Percentiles rank a stretch among this genome's conserved stretches.
These are phyloP conservation scores for Smittia sp. DNA, from an alignment of 2,888 invertebrate genomes.

Conservation along the genomic window DNA sequence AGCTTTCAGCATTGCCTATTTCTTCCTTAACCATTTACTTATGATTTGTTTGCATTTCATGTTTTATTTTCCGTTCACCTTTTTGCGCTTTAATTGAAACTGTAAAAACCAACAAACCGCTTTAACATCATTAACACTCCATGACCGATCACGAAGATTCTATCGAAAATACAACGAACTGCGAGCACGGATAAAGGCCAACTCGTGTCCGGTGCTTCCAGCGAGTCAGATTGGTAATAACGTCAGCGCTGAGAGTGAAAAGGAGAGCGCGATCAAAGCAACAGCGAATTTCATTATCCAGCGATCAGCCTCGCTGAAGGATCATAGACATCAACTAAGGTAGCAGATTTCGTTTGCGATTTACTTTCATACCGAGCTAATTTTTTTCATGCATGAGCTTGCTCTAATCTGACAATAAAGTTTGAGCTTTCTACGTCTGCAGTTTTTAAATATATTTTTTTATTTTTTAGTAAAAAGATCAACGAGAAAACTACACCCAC, in stretches of 20 bases:
- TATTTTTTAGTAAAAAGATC: conserved; percentile 32
- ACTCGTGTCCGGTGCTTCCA: conserved; percentile 73
- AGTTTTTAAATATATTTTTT: too few species aligned
- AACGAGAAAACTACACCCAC: conserved; percentile 49
- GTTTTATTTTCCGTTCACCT: conserved; percentile 39
- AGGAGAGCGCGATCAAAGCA: conserved; percentile 48
- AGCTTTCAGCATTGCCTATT: background rate
- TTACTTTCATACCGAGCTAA: background rate
- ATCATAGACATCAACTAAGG: conserved; percentile 54
- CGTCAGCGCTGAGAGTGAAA: conserved; percentile 46
- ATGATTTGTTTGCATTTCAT: conserved; percentile 42
- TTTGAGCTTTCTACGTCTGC: too few species aligned
- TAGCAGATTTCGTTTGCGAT: conserved; percentile 43
- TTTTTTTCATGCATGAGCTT: background rate
- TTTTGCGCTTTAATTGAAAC: background rate
- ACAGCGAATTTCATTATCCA: conserved; percentile 57
- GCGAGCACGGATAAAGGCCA: conserved; percentile 84
- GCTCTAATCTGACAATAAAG: too few species aligned
- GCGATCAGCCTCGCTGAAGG: conserved; percentile 62
- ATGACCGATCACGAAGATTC: conserved; percentile 62
- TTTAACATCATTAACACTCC: conserved; percentile 42
- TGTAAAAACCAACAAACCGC: conserved; percentile 32
- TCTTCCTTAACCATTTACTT: conserved; percentile 35
- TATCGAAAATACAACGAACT: conserved; percentile 84
- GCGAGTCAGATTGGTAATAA: conserved; percentile 55